Conservation (phyloP, 2,797 vertebrate species). For the Jordanella pulchra region DNA sequence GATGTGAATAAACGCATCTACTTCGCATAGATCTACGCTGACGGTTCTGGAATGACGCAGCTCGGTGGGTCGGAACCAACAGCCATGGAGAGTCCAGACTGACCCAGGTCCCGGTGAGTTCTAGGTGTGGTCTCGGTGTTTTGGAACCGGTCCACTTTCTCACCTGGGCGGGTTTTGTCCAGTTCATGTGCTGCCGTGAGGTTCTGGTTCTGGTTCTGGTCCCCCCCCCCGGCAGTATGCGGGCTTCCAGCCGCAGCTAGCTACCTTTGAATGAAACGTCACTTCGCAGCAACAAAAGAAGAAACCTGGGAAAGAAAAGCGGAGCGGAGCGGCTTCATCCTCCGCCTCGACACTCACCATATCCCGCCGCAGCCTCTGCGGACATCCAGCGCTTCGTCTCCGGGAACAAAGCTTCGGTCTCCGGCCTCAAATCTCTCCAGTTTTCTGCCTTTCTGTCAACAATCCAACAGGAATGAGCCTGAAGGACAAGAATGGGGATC, state of each 20-base stretch:
- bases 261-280: slow-evolving; percentile 66
- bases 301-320: slow-evolving; percentile 16
- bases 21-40: too few species aligned
- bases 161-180: too few species aligned
- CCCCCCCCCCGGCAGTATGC: neutral
- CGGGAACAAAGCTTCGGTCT: slow-evolving; percentile 1
- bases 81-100: too few species aligned
- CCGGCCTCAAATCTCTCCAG: slow-evolving; percentile 50
- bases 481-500: slow-evolving; percentile 80
- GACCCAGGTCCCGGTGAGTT: too few species aligned
- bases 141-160: too few species aligned
- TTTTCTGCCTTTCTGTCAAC: slow-evolving; percentile 46
- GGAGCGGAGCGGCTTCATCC: neutral
- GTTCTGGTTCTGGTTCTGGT: too few species aligned
- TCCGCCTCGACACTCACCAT: slow-evolving; percentile 54
- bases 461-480: slow-evolving; percentile 73
- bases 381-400: slow-evolving; percentile 1
- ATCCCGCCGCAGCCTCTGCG: slow-evolving; percentile 25
- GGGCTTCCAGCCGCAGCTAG: slow-evolving; percentile 55
- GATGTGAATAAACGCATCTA: too few species aligned
- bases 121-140: too few species aligned
- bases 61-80: too few species aligned
- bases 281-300: slow-evolving; percentile 59
- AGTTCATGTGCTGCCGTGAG: too few species aligned
- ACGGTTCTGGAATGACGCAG: too few species aligned